phyloP scores from a whole-genome alignment of 2,888 invertebrate species.

The Papilio protenor region DNA sequence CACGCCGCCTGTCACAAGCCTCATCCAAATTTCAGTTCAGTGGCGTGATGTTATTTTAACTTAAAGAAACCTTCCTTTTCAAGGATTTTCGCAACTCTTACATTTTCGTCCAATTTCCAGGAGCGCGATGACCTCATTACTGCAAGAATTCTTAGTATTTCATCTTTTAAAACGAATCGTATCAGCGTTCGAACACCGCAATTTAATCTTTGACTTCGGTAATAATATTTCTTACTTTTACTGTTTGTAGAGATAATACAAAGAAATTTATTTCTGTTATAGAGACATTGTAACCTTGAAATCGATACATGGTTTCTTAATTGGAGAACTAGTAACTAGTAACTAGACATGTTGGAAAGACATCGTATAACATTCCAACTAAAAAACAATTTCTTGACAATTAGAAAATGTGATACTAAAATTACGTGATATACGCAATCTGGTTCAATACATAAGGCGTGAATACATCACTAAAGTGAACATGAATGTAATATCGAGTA shows the following conservation, averaged over 20 bases:
- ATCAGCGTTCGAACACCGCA: slow-evolving; percentile 9
- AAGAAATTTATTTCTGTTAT: neutral
- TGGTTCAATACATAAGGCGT: neutral
- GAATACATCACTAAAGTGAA: slow-evolving; percentile 21
- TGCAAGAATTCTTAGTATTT: slow-evolving; percentile 26
- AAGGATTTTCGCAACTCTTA: slow-evolving; percentile 33
- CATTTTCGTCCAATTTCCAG: slow-evolving; percentile 37
- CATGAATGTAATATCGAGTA: slow-evolving; percentile 41
- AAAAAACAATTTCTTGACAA: too few species aligned
- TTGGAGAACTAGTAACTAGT: neutral
- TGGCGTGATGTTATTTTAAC: slow-evolving; percentile 29
- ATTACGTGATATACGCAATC: too few species aligned
- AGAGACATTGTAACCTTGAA: neutral
- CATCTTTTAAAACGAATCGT: slow-evolving; percentile 31
- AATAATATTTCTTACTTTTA: slow-evolving; percentile 17
- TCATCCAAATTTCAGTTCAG: slow-evolving; percentile 18
- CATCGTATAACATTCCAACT: too few species aligned
- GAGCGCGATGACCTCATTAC: slow-evolving; percentile 39
- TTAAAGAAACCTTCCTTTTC: slow-evolving; percentile 30
- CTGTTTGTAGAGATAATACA: neutral
- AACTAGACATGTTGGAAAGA: too few species aligned
- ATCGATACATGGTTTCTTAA: neutral
- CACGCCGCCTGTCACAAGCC: slow-evolving; percentile 20
- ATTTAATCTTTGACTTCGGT: slow-evolving; percentile 15
- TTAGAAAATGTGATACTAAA: too few species aligned